phyloP scores from a whole-genome alignment of 2,113 vertebrate genomes.

The Myrmecobius fasciatus region DNA sequence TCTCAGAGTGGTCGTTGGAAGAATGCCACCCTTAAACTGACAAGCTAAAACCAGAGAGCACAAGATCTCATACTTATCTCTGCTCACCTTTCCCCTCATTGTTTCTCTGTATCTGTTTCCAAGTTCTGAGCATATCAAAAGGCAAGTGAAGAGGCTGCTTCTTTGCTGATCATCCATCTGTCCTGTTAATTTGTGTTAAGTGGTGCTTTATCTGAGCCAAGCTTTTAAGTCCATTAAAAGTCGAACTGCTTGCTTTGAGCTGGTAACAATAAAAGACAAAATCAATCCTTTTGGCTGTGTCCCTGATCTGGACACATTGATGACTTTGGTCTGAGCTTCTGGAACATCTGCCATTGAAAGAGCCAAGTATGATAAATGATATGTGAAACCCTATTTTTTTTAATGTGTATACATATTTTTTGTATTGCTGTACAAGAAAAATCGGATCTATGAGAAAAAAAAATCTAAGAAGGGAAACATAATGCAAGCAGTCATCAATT shows the following conservation, averaged over 20 bases:
- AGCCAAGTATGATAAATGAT: not conserved
- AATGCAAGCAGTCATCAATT: too few relatives aligned
- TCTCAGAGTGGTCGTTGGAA: conserved; percentile 49
- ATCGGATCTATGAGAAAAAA: too few relatives aligned
- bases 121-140: conserved; percentile 65
- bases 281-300: conserved; percentile 62
- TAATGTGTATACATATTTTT: too few relatives aligned
- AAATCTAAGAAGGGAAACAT: too few relatives aligned
- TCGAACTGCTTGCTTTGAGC: conserved; percentile 65
- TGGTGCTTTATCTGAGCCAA: conserved; percentile 73
- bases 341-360: not conserved
- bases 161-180: conserved; percentile 71
- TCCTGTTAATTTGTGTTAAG: conserved; percentile 80
- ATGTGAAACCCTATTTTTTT: not conserved
- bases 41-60: conserved; percentile 51
- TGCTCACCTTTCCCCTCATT: conserved; percentile 38
- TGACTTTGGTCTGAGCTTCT: not conserved
- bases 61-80: conserved; percentile 43
- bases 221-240: conserved; percentile 81
- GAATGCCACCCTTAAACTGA: conserved; percentile 46
- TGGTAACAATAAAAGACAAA: conserved; percentile 64
- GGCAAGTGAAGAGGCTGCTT: conserved; percentile 53
- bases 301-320: conserved; percentile 33
- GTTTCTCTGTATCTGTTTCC: conserved; percentile 25
- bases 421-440: too few relatives aligned